Conservation (phyloP, 2,888 invertebrate genomes). For the Oeneis ivallda region DNA sequence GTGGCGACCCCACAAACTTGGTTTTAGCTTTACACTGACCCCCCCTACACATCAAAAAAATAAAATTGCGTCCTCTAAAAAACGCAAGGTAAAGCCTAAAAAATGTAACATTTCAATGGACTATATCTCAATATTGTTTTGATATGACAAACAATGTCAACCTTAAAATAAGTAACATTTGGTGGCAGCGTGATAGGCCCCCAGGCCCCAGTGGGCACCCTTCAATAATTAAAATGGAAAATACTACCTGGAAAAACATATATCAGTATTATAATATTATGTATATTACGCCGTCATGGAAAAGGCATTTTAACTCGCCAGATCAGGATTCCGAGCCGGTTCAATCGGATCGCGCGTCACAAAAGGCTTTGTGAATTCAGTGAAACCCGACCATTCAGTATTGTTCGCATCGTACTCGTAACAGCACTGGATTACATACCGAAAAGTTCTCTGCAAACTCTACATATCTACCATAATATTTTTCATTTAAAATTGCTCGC, state of each 20-base stretch:
- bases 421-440: slow-evolving; percentile 23
- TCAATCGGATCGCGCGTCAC: slow-evolving; percentile 33
- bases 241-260: neutral
- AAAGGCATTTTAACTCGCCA: slow-evolving; percentile 19
- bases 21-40: too few relatives aligned
- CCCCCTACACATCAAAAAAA: too few relatives aligned
- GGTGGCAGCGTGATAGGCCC: too few relatives aligned
- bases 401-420: slow-evolving; percentile 18
- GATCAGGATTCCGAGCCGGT: slow-evolving; percentile 23
- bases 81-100: too few relatives aligned
- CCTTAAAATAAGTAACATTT: too few relatives aligned
- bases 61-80: too few relatives aligned
- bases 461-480: slow-evolving; percentile 13
- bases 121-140: too few relatives aligned
- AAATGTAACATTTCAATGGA: too few relatives aligned
- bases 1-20: too few relatives aligned
- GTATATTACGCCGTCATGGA: slow-evolving; percentile 10
- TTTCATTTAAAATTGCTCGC: slow-evolving; percentile 18
- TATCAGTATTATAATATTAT: neutral
- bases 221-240: neutral
- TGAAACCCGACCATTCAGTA: slow-evolving; percentile 49
- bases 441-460: slow-evolving; percentile 20
- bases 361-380: slow-evolving; percentile 48
- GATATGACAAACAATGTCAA: too few relatives aligned
- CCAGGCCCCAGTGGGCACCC: too few relatives aligned